Percentiles rank a stretch among this genome's conserved stretches.
phyloP scores from a whole-genome alignment of 2,797 vertebrate genomes.

The Ciconia nigra region DNA sequence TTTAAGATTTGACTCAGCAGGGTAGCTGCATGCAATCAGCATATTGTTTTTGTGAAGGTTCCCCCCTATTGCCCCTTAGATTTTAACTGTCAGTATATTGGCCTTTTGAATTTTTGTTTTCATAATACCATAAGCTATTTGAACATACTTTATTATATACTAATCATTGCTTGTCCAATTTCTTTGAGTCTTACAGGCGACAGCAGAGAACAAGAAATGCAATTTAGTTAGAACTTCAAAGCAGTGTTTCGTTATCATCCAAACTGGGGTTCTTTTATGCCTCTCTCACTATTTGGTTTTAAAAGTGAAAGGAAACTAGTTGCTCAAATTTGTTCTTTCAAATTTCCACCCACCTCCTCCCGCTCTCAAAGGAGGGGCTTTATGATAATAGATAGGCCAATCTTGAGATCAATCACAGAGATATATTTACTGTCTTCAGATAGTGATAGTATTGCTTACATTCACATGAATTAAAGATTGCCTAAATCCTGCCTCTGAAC shows the following conservation, averaged over 20 bases:
- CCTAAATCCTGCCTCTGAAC: conserved; percentile 52
- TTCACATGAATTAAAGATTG: conserved; percentile 72
- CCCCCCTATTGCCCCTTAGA: conserved; percentile 34
- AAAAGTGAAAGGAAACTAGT: conserved; percentile 46
- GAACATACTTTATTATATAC: conserved; percentile 56
- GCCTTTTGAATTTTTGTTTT: conserved; percentile 62
- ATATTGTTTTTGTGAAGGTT: conserved; percentile 53
- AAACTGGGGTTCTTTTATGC: conserved; percentile 13
- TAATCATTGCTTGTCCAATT: conserved; percentile 53
- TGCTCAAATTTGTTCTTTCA: conserved; percentile 33
- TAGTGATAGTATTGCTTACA: conserved; percentile 69
- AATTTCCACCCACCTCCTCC: conserved; percentile 8
- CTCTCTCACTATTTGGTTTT: conserved; percentile 10
- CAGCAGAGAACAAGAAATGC: conserved; percentile 40
- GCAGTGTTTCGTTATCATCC: not conserved
- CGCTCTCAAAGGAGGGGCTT: not conserved
- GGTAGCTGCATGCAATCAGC: conserved; percentile 56
- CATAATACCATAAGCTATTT: conserved; percentile 59
- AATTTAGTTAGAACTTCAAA: conserved; percentile 58
- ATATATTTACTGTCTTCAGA: conserved; percentile 55
- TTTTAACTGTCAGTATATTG: conserved; percentile 58
- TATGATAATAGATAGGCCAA: conserved; percentile 32
- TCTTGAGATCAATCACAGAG: conserved; percentile 57
- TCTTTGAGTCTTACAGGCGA: not conserved
- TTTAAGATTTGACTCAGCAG: conserved; percentile 61